A percentile compares a stretch with the other conserved stretches of the same genome.
phyloP scores from a whole-genome alignment of 1,140 invertebrate genomes.

The Apis cerana region DNA sequence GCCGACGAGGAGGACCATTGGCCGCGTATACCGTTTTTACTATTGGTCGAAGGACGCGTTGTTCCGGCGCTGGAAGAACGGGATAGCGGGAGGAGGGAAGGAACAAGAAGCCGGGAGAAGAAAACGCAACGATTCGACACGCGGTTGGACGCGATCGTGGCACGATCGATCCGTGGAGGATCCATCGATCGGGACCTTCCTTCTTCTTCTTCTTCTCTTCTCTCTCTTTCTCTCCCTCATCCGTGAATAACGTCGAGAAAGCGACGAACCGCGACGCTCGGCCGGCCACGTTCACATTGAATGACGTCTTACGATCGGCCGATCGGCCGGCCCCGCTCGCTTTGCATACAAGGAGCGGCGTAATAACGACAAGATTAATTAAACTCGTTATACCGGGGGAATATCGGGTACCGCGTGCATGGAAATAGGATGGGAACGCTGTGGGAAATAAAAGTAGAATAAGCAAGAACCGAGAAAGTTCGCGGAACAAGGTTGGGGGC shows the following conservation, averaged over 20 bases:
- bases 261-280: conserved; percentile 4
- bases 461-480: conserved; percentile 4
- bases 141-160: conserved; percentile 13
- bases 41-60: conserved; percentile 11
- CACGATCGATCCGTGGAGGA: conserved; percentile 28
- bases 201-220: no score
- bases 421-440: conserved; percentile 25
- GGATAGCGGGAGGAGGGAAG: no score
- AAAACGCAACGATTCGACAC: conserved; percentile 12
- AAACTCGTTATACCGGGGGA: conserved; percentile 49
- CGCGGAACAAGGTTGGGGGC: neutral
- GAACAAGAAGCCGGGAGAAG: neutral
- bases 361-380: conserved; percentile 58
- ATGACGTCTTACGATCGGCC: conserved; percentile 41
- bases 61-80: neutral
- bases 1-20: conserved; percentile 8
- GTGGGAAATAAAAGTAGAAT: conserved; percentile 21
- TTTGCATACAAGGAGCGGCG: conserved; percentile 52
- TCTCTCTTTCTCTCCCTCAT: neutral
- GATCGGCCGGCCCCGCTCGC: conserved; percentile 23
- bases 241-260: conserved; percentile 17
- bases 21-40: conserved; percentile 53
- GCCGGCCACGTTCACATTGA: conserved; percentile 27
- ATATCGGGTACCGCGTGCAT: neutral
- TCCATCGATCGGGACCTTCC: neutral